phyloP scores from a whole-genome alignment of 2,888 invertebrate species.

The Hymenopus coronatus region DNA sequence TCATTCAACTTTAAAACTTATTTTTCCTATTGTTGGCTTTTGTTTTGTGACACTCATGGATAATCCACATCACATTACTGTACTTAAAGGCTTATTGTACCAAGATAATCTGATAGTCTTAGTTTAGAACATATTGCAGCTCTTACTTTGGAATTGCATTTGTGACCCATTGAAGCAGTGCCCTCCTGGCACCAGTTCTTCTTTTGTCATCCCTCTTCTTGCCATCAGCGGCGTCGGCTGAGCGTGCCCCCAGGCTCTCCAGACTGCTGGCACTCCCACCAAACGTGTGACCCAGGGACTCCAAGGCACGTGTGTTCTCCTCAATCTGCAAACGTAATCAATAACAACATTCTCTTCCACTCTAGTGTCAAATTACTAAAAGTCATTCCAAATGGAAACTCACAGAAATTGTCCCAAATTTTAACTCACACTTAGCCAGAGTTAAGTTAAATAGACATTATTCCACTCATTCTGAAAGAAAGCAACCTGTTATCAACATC shows the following conservation, averaged over 20 bases:
- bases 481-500: too few species aligned
- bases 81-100: too few species aligned
- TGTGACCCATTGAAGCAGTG: conserved; percentile 90
- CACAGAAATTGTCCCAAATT: neutral
- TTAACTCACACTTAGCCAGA: too few species aligned
- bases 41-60: too few species aligned
- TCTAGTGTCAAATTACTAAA: neutral
- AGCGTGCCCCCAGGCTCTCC: conserved; percentile 73
- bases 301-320: conserved; percentile 87
- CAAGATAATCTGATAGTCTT: too few species aligned
- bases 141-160: conserved; percentile 79
- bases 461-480: too few species aligned
- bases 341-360: neutral
- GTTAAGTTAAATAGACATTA: too few species aligned
- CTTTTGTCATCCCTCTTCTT: conserved; percentile 42
- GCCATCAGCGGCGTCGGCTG: conserved; percentile 45
- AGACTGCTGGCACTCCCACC: conserved; percentile 80
- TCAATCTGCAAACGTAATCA: conserved; percentile 68
- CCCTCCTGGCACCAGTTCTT: conserved; percentile 81
- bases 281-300: conserved; percentile 75
- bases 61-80: too few species aligned
- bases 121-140: neutral
- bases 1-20: too few species aligned
- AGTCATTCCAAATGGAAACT: neutral
- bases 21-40: too few species aligned